A percentile compares a stretch with the other conserved stretches of the same genome.
These are phyloP conservation scores for Euphydryas editha DNA, from an alignment of 2,888 invertebrate genomes.

Conservation along the genomic window DNA sequence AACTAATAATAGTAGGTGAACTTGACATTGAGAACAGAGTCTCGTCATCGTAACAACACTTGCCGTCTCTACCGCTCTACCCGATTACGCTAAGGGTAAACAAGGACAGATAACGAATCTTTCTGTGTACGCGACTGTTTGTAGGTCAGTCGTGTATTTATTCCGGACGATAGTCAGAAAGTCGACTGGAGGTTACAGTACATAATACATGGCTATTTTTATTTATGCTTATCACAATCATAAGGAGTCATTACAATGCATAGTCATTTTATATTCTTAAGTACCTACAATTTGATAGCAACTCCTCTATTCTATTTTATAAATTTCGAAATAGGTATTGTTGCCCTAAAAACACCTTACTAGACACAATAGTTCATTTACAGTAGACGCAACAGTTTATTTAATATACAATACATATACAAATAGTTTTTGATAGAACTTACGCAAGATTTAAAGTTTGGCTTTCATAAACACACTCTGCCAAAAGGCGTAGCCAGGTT, in stretches of 20 bases:
- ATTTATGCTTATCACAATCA: slow-evolving; percentile 39
- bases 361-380: too few relatives aligned
- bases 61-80: slow-evolving; percentile 68
- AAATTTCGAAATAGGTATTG: too few relatives aligned
- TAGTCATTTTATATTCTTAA: slow-evolving; percentile 23
- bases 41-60: slow-evolving; percentile 78
- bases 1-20: slow-evolving; percentile 83
- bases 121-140: slow-evolving; percentile 74
- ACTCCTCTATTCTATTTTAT: neutral
- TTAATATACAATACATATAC: too few relatives aligned
- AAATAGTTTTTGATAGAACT: too few relatives aligned
- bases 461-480: too few relatives aligned
- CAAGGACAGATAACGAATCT: slow-evolving; percentile 69
- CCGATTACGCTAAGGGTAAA: slow-evolving; percentile 55
- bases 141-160: slow-evolving; percentile 82
- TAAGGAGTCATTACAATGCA: slow-evolving; percentile 23
- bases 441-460: too few relatives aligned
- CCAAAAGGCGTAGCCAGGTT: too few relatives aligned
- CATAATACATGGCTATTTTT: slow-evolving; percentile 65
- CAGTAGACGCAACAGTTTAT: too few relatives aligned
- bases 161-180: slow-evolving; percentile 82
- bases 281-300: neutral
- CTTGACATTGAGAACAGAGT: slow-evolving; percentile 83
- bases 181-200: slow-evolving; percentile 82
- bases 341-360: too few relatives aligned